phyloP scores from a whole-genome alignment of 2,797 vertebrate genomes.

The Malurus splendens region DNA sequence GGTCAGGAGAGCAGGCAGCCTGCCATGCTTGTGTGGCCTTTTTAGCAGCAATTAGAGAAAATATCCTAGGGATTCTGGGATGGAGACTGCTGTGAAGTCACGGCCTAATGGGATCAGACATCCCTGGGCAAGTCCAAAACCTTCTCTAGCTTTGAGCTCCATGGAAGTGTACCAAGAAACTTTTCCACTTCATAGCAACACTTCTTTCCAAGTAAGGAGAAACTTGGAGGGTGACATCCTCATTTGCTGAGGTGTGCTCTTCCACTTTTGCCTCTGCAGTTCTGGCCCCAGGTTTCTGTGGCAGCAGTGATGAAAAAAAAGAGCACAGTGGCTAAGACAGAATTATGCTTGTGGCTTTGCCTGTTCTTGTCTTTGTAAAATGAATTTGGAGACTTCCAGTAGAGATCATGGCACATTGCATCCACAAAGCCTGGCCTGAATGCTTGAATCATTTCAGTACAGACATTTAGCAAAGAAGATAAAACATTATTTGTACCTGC shows the following conservation, averaged over 20 bases:
- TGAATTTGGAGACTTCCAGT: background rate
- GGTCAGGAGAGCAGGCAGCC: background rate
- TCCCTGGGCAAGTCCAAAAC: background rate
- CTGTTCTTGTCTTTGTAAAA: background rate
- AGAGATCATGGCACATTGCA: background rate
- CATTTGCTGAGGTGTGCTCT: background rate
- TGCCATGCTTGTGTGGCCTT: background rate
- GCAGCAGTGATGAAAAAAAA: background rate
- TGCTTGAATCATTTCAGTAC: background rate
- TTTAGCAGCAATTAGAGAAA: background rate
- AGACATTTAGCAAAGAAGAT: background rate
- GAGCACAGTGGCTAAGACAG: background rate
- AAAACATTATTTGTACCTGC: background rate
- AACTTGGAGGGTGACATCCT: background rate
- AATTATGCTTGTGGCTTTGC: background rate
- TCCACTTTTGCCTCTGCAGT: background rate
- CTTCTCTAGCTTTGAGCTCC: background rate
- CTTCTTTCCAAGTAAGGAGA: background rate
- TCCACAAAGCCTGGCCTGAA: background rate
- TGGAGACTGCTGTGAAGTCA: background rate
- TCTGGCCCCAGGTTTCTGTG: background rate
- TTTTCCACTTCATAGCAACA: background rate
- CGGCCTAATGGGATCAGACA: background rate
- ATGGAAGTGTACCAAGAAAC: background rate
- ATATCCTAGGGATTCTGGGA: background rate